These are phyloP conservation scores for Probosciger aterrimus DNA, from an alignment of 2,113 vertebrate genomes.

Conservation along the genomic window DNA sequence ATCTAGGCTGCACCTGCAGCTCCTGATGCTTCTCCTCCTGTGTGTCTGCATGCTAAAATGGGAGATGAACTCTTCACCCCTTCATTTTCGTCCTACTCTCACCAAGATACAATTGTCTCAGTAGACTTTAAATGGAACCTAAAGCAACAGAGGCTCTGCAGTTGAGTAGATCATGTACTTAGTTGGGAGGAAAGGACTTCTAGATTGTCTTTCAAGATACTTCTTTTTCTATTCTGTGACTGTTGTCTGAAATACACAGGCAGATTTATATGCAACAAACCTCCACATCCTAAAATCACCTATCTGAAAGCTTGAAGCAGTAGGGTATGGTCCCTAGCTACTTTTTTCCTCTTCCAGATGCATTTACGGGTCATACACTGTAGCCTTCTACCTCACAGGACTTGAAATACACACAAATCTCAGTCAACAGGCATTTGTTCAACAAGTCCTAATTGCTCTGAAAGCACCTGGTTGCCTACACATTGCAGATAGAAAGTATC, in stretches of 20 bases:
- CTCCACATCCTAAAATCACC: background rate
- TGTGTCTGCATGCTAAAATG: background rate
- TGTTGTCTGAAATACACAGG: background rate
- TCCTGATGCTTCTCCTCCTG: background rate
- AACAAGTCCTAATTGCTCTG: background rate
- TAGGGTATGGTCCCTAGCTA: background rate
- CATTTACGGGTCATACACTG: background rate
- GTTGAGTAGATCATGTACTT: background rate
- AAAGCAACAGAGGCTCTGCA: background rate
- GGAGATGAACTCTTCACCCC: slow-evolving; percentile 40
- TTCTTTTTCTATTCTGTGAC: background rate
- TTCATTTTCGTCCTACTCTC: background rate
- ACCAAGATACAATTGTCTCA: slow-evolving; percentile 5
- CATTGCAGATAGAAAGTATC: background rate
- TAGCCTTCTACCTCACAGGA: background rate
- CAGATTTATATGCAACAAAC: background rate
- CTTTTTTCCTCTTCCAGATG: background rate
- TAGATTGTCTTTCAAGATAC: background rate
- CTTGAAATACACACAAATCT: background rate
- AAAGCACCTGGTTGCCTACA: background rate
- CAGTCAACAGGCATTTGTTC: background rate
- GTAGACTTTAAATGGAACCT: slow-evolving; percentile 46
- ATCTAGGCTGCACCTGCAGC: slow-evolving; percentile 26
- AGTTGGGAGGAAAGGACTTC: background rate
- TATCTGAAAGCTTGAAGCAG: background rate